Percentiles rank a stretch among this genome's conserved stretches.
phyloP scores from a whole-genome alignment of 2,113 vertebrate genomes.

The Percopsis transmontana region DNA sequence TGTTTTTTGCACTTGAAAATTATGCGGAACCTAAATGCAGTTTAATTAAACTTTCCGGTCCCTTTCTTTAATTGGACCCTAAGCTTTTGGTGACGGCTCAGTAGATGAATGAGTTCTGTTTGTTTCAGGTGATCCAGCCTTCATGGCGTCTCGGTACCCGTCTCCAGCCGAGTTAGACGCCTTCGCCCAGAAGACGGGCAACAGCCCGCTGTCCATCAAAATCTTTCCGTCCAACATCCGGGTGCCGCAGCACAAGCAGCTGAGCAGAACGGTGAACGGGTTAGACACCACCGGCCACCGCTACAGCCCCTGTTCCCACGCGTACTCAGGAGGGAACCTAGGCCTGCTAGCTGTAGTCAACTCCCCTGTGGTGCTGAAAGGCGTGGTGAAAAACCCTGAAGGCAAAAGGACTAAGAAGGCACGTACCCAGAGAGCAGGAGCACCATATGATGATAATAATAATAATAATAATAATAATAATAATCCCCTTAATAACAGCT shows the following conservation, averaged over 20 bases:
- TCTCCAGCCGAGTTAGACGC: constrained; percentile 95
- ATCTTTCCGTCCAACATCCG: constrained; percentile 95
- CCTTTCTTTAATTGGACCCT: too few species aligned
- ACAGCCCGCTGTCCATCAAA: constrained; percentile 94
- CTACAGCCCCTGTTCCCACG: constrained; percentile 84
- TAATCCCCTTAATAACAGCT: constrained; percentile 73
- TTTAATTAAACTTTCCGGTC: too few species aligned
- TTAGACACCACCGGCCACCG: constrained; percentile 90
- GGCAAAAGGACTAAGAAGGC: constrained; percentile 92
- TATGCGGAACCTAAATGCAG: too few species aligned
- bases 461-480: too few species aligned
- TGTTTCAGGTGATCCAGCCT: constrained; percentile 79
- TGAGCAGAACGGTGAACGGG: constrained; percentile 92
- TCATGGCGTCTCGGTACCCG: constrained; percentile 86
- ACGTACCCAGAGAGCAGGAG: constrained; percentile 82
- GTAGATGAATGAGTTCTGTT: constrained; percentile 35
- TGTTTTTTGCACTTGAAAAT: too few species aligned
- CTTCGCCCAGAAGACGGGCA: constrained; percentile 93
- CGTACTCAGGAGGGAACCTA: constrained; percentile 83
- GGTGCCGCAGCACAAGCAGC: constrained; percentile 97
- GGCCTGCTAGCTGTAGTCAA: constrained; percentile 88
- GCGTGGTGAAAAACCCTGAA: constrained; percentile 88
- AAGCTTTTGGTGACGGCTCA: too few species aligned
- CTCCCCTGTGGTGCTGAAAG: constrained; percentile 76
- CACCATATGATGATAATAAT: constrained; percentile 68